Conservation (phyloP, 2,113 vertebrate genomes). For the Bubalus kerabau region DNA sequence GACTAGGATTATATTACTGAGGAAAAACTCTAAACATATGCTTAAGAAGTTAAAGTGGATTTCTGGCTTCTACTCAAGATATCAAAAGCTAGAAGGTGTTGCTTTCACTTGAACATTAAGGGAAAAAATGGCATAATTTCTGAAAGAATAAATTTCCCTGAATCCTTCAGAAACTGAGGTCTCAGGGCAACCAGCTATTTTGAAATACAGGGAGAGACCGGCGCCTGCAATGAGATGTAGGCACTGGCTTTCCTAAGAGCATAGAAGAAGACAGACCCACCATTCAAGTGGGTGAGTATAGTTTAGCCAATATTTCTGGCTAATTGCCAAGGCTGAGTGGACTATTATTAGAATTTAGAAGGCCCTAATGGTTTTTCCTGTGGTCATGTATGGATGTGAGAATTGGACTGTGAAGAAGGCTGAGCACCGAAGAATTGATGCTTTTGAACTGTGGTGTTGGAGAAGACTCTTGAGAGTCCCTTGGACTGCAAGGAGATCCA, state of each 20-base stretch:
- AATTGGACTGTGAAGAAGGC: too few relatives aligned
- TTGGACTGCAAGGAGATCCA: too few relatives aligned
- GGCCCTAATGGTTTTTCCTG: neutral
- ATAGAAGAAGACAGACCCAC: neutral
- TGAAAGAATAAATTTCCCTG: neutral
- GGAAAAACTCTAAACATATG: neutral
- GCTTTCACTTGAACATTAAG: neutral
- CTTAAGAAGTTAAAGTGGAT: neutral
- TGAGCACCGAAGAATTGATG: too few relatives aligned
- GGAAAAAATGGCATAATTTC: neutral
- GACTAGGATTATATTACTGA: neutral
- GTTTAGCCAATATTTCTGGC: neutral
- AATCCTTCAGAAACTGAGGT: neutral
- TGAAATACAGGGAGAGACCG: neutral
- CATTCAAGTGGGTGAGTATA: neutral
- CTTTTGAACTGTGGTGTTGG: too few relatives aligned
- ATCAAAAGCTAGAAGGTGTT: neutral
- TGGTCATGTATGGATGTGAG: too few relatives aligned
- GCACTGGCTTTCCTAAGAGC: neutral
- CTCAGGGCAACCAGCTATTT: neutral
- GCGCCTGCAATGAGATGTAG: neutral
- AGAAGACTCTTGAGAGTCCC: too few relatives aligned
- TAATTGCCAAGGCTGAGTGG: neutral
- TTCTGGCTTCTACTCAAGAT: neutral
- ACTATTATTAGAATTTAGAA: neutral